Evolutionary conservation across 1,140 invertebrate species (phyloP).

Genomic region (Goniozus legneri): DNA sequence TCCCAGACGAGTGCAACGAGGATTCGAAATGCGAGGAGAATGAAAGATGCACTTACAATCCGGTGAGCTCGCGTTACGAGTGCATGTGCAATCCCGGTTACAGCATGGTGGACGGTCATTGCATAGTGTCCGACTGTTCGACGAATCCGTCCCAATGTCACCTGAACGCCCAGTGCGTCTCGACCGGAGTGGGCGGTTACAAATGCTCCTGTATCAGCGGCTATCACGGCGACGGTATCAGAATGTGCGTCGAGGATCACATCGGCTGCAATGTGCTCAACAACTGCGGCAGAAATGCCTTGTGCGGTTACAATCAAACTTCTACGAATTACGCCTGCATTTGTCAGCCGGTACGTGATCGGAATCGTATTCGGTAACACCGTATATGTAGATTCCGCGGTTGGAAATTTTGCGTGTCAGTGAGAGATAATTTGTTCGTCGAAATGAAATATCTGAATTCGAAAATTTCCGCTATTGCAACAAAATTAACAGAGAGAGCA

Average conservation of each 20-base stretch:
- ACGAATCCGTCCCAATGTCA: conserved; percentile 58
- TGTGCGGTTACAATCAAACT: conserved; percentile 68
- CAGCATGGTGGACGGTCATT: conserved; percentile 55
- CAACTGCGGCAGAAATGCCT: conserved; percentile 80
- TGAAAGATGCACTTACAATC: conserved; percentile 70
- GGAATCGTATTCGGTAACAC: no score
- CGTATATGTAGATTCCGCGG: no score
- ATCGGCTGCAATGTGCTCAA: conserved; percentile 76
- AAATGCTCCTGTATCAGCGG: conserved; percentile 78
- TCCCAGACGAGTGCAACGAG: conserved; percentile 63
- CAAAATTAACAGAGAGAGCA: no score
- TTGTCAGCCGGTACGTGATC: conserved; percentile 51
- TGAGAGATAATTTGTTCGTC: no score
- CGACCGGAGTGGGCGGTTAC: conserved; percentile 52
- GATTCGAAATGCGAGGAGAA: conserved; percentile 70
- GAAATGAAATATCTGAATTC: no score
- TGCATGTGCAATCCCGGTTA: conserved; percentile 68
- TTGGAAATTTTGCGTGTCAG: no score
- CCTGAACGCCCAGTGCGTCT: conserved; percentile 62
- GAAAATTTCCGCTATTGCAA: no score
- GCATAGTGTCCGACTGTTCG: conserved; percentile 52
- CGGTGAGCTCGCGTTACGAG: conserved; percentile 57
- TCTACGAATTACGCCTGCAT: conserved; percentile 54
- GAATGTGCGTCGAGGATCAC: conserved; percentile 60
- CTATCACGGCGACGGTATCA: conserved; percentile 74